These are phyloP conservation scores for Clavelina lepadiformis DNA, from an alignment of 23 tunicate species.

Conservation along the genomic window DNA sequence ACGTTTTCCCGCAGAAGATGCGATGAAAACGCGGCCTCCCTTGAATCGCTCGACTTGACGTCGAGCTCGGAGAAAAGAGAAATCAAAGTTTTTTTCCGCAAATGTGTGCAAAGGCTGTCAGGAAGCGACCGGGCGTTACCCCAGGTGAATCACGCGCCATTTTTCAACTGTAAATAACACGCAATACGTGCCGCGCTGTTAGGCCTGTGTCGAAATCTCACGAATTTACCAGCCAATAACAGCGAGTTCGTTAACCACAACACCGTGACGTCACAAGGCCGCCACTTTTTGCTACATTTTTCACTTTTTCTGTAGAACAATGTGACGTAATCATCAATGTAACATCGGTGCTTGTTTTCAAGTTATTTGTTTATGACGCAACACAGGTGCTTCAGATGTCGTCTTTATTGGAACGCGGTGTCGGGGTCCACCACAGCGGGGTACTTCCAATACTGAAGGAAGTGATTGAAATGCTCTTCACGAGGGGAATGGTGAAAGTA, in stretches of 20 bases:
- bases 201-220: too few relatives aligned
- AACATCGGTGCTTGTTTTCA: too few relatives aligned
- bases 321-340: too few relatives aligned
- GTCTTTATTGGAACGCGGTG: constrained; percentile 51
- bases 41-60: constrained; percentile 81
- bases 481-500: constrained; percentile 93
- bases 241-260: too few relatives aligned
- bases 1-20: constrained; percentile 87
- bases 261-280: too few relatives aligned
- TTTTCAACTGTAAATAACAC: too few relatives aligned
- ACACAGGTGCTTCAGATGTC: constrained; percentile 68
- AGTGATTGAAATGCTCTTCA: constrained; percentile 91
- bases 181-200: too few relatives aligned
- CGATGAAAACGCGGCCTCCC: constrained; percentile 78
- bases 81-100: constrained; percentile 77
- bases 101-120: constrained; percentile 75
- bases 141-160: too few relatives aligned
- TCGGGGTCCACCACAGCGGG: constrained; percentile 96
- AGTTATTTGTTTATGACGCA: too few relatives aligned
- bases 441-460: constrained; percentile 94
- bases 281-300: too few relatives aligned
- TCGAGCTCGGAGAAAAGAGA: constrained; percentile 85
- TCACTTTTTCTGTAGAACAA: too few relatives aligned
- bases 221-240: too few relatives aligned
- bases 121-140: constrained; percentile 75